Base-by-base conservation (phyloP, 2,888 invertebrate genomes). In the Nemurella pictetii region DNA sequence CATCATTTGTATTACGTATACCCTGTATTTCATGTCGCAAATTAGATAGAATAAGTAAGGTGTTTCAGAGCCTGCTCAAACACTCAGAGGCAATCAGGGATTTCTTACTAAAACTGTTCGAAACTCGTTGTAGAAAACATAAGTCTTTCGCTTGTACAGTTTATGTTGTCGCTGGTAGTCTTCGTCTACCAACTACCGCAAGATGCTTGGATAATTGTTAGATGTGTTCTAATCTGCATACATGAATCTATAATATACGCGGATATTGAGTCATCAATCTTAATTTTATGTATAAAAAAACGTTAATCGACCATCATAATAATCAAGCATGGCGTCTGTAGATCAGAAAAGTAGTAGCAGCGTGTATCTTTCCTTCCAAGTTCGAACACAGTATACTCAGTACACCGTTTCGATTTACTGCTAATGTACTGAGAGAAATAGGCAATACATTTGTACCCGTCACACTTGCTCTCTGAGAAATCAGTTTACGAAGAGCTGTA, bases 191-290 rank as follows among this genome's bases (percentile, higher is more conserved):
- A 4, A 27, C 12, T 75, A 27, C 75, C 27, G 75, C 28, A 78
- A 78, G 78, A 78, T 78, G 78, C 30, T 25, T n/a, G 28, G 28
- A 78, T 78, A 78, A 78, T 78, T 78, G 78, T 29, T 78, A 28
- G 5, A 29, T 78, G 78, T n/a, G 28, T 78, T 28, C 28, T 78
- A 25, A 78, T 78, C 78, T 78, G 78, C 78, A 78, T 78, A 28
- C 28, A 30, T 78, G 78, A 78, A 29, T 30, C 78, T 78, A 55
- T 55, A 78, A 78, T n/a, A 29, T 28, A 9, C 75, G 26, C 0
- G 28, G 26, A 30, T 78, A 78, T 78, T 78, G 78, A 78, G 78
- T 30, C 78, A 78, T 78, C 30, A 78, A 78, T 78, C 78, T 78
- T 78, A 78, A 78, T 78, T 55, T 55, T 78, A 78, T 78, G n/a